These are phyloP conservation scores for Microcebus ravelobensis DNA, from an alignment of 2,113 vertebrate genomes.

Conservation along the genomic window DNA sequence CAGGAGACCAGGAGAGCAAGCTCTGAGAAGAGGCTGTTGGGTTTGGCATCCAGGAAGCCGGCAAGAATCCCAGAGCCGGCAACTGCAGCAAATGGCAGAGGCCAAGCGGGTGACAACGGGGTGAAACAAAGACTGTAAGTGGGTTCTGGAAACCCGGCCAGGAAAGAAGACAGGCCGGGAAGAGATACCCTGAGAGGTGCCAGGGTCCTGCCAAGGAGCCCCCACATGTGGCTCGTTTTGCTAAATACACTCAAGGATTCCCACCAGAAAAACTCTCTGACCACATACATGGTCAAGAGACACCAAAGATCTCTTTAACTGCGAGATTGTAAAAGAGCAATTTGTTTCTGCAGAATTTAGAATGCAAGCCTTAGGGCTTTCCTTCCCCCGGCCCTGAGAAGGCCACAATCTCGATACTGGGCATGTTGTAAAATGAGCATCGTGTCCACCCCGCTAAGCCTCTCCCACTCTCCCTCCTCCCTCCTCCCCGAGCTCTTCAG, in stretches of 20 bases:
- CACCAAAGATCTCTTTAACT: neutral
- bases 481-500: neutral
- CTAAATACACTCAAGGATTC: neutral
- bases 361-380: neutral
- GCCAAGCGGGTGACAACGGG: neutral
- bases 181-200: neutral
- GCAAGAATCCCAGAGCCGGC: neutral
- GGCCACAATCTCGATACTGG: rapidly evolving
- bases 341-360: neutral
- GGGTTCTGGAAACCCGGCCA: neutral
- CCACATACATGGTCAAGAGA: neutral
- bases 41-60: no score
- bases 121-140: neutral
- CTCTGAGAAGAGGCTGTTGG: neutral
- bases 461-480: neutral
- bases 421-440: neutral
- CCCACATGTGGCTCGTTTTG: neutral
- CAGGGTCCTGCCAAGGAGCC: neutral
- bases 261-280: neutral
- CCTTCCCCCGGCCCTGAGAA: neutral
- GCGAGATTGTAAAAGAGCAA: neutral
- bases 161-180: neutral
- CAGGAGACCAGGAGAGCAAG: neutral
- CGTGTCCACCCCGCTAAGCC: neutral
- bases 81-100: neutral